Base-by-base conservation (phyloP, 2,797 vertebrate species). In the Myotis daubentonii region DNA sequence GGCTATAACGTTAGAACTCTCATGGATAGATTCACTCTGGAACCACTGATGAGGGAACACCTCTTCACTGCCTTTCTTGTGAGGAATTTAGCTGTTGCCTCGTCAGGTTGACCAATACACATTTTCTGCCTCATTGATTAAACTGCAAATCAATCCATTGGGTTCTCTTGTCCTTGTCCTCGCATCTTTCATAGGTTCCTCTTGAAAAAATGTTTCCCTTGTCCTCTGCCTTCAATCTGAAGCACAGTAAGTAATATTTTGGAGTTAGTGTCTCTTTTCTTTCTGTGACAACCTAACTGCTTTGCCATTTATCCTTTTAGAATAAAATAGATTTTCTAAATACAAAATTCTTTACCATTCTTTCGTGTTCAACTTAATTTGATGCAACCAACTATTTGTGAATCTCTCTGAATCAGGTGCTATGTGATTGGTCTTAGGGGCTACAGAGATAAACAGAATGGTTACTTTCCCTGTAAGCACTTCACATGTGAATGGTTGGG, bases 41-140 rank as follows among this genome's bases (percentile, higher is more conserved):
- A 30, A 89, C 19, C 44, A 36, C 3, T 23, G 47, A 74, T 6
- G 60, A 60, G 53, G 38, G 68, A 76, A 57, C 10, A 53, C 68
- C 47, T 79, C 57, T 75, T 95, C 33, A 62, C 25, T 41, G 33
- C 17, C 30, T 79, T 87, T 85, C 17, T 88, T 65, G 15, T 72
- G 62, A 66, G 75, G 30, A 93, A 93, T 51, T 76, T 60, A 94
- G 66, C 28, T 25, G 62, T 75, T 82, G 23, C 20, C 55, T 88
- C 30, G 1, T 72, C 41, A 85, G 81, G 30, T n/a, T 93, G 81
- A 74, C 68, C 28, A 84, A 15, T 68, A 55, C 20, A 70, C 23
- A 55, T 86, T 85, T 94, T 95, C 72, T 87, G 62, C 22, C 38
- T 88, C n/a, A 70, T 83, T 87, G 66, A 72, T 87, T 66, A 83